These are phyloP conservation scores for Takifugu bimaculatus DNA, from an alignment of 2,113 vertebrate species.

Conservation along the genomic window DNA sequence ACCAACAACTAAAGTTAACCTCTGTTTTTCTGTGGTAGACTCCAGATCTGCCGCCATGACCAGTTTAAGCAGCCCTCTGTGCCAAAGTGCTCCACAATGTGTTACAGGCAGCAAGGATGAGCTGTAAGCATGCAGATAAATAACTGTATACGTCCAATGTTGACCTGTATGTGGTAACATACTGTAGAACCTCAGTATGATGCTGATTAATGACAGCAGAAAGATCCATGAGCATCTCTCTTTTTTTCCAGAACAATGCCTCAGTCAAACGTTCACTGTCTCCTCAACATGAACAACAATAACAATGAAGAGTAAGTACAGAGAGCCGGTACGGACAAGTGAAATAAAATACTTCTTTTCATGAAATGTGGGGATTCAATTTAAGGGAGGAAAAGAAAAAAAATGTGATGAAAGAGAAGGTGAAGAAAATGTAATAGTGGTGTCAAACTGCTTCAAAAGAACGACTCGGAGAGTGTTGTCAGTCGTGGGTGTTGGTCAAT, in stretches of 20 bases:
- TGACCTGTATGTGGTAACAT: too few species aligned
- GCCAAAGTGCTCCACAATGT: slow-evolving; percentile 8
- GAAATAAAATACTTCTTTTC: neutral
- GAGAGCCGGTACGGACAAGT: neutral
- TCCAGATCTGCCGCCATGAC: slow-evolving; percentile 45
- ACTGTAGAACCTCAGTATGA: neutral
- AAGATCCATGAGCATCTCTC: neutral
- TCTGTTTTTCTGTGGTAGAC: neutral
- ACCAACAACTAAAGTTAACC: neutral
- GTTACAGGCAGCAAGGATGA: slow-evolving; percentile 32
- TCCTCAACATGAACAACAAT: slow-evolving; percentile 86
- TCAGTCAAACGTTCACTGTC: slow-evolving; percentile 52
- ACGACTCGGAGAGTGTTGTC: too few species aligned
- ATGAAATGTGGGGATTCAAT: slow-evolving; percentile 19
- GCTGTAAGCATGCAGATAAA: slow-evolving; percentile 32
- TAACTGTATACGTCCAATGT: too few species aligned
- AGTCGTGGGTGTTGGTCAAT: too few species aligned
- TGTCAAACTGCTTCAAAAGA: too few species aligned
- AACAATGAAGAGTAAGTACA: slow-evolving; percentile 84
- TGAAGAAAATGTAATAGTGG: neutral
- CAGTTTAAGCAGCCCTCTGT: slow-evolving; percentile 3
- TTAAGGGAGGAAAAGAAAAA: slow-evolving; percentile 42
- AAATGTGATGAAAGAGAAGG: slow-evolving; percentile 38
- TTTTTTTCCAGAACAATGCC: slow-evolving; percentile 66
- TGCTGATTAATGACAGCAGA: neutral